These are phyloP conservation scores for Trinorchestia longiramus DNA, from an alignment of 1,140 invertebrate species.

Conservation along the genomic window DNA sequence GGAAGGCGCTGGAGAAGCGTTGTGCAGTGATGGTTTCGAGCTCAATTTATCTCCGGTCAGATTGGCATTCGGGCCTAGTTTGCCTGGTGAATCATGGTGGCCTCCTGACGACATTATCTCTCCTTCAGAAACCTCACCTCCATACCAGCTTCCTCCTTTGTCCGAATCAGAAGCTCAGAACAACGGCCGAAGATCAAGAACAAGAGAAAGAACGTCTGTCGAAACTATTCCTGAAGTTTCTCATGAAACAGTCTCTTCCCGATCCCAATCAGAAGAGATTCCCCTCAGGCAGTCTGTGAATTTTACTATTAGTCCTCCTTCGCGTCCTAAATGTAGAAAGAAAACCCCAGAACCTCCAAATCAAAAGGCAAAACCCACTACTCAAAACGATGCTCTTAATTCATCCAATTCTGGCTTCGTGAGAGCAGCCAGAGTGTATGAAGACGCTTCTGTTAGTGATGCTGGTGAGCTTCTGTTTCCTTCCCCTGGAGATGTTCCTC, in stretches of 20 bases:
- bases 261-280: slow-evolving; percentile 58
- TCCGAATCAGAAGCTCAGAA: slow-evolving; percentile 18
- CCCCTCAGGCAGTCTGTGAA: slow-evolving; percentile 61
- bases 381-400: slow-evolving; percentile 14
- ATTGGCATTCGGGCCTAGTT: slow-evolving; percentile 61
- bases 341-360: slow-evolving; percentile 47
- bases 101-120: slow-evolving; percentile 51
- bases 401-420: slow-evolving; percentile 41
- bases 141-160: slow-evolving; percentile 53
- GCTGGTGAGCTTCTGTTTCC: slow-evolving; percentile 60
- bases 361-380: slow-evolving; percentile 57
- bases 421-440: slow-evolving; percentile 62
- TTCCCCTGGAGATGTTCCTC: slow-evolving; percentile 60
- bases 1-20: slow-evolving; percentile 62
- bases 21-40: slow-evolving; percentile 61
- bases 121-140: slow-evolving; percentile 57
- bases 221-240: slow-evolving; percentile 45
- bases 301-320: slow-evolving; percentile 60
- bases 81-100: slow-evolving; percentile 64
- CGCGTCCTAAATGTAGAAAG: slow-evolving; percentile 58
- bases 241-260: background rate
- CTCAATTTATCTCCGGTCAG: slow-evolving; percentile 60
- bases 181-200: background rate
- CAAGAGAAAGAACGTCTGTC: slow-evolving; percentile 39
- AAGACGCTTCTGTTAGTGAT: slow-evolving; percentile 64